Base-by-base conservation (phyloP, 1,140 invertebrate genomes). In the Drosophila dunni region DNA sequence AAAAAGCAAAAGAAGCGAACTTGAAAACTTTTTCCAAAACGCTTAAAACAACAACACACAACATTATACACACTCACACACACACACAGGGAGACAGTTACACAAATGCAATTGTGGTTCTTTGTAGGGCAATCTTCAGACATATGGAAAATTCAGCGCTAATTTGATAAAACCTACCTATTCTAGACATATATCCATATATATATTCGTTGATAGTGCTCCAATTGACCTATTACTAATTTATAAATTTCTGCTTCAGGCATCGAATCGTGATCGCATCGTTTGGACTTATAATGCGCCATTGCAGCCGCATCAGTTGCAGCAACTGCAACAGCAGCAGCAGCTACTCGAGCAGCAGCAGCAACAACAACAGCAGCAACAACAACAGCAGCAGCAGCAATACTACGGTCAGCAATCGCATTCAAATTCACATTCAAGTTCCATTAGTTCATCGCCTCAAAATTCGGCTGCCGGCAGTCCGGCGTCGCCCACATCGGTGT, bases 211-310 rank as follows among this genome's bases (percentile, higher is more conserved):
- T 20, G 46, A 33, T 40, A 51, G 24, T 34, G 1, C n/a, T 2
- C 9, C 24, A 51, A 66, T 63, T 72, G 67, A 29, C 3, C 9
- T 8, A 0, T 42, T 36, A 66, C 72, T 86, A 86, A 86, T 88
- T 51, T 46, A 40, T 75, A 38, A 24, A 67, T 48, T 81, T 77
- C 44, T 45, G 17, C 45, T 51, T 34, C 63, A 91, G 91, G 84
- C 80, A 54, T 92, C 91, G 56, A 91, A 91, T 90, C 89, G 91
- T 58, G 92, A 95, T 85, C 94, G 96, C 71, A 97, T 97, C 76
- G 96, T 97, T 10, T 97, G 97, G 97, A 97, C 96, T n/a, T 97
- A 97, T 93, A 97, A 98, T 93, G 96, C 96, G 24, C 96, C 97
- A 10, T 94, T 96, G 86, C 92, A 66, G 92, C 93, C 68, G 81